Percentiles rank a stretch among this genome's conserved stretches.
phyloP scores from a whole-genome alignment of 1,140 invertebrate species.

The Eufriesea mexicana region DNA sequence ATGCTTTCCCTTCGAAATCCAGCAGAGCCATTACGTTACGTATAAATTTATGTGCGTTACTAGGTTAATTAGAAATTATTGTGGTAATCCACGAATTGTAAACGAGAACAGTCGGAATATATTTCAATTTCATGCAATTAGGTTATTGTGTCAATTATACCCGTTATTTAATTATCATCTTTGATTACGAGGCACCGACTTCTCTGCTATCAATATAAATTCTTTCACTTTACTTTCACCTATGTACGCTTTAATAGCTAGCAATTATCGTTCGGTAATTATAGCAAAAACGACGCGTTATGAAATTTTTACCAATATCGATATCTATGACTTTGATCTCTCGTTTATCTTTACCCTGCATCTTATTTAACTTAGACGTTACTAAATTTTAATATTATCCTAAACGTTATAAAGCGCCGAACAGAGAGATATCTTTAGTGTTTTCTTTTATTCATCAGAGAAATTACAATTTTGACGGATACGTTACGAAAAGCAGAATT shows the following conservation, averaged over 20 bases:
- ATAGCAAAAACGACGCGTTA: too few relatives aligned
- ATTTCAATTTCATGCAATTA: too few relatives aligned
- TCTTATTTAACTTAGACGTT: too few relatives aligned
- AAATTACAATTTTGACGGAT: constrained; percentile 6
- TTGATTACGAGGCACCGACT: neutral
- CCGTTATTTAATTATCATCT: neutral
- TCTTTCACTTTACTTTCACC: too few relatives aligned
- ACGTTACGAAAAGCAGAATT: neutral
- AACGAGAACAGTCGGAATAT: neutral
- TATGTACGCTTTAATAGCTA: too few relatives aligned
- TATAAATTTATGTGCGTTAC: neutral
- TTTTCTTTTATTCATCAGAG: neutral
- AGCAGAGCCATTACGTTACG: neutral
- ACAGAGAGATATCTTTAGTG: too few relatives aligned
- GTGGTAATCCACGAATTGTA: neutral
- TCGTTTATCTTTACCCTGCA: too few relatives aligned
- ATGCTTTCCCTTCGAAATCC: constrained; percentile 39
- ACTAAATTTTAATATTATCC: too few relatives aligned
- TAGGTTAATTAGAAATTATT: constrained; percentile 17
- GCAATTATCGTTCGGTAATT: too few relatives aligned
- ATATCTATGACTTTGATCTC: too few relatives aligned
- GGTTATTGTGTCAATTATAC: neutral
- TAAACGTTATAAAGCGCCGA: neutral
- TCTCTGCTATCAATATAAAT: too few relatives aligned
- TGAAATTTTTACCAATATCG: too few relatives aligned